phyloP scores from a whole-genome alignment of 37 sponge, comb jelly and placozoan genomes.

The Hexactinellida sp. region DNA sequence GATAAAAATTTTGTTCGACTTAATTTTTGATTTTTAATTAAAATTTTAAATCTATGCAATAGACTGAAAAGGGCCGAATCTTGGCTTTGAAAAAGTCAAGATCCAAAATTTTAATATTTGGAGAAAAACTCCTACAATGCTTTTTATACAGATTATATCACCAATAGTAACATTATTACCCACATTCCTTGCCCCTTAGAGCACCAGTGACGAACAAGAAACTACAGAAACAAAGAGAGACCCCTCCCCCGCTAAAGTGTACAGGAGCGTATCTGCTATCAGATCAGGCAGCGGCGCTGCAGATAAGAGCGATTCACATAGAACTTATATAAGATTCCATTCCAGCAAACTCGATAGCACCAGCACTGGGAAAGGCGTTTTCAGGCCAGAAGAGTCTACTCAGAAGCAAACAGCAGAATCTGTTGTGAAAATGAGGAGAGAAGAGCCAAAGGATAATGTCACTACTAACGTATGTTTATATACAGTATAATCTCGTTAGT shows the following conservation, averaged over 20 bases:
- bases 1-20: too few relatives aligned
- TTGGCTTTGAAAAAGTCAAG: too few relatives aligned
- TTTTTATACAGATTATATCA: too few relatives aligned
- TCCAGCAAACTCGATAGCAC: background rate
- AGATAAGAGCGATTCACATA: background rate
- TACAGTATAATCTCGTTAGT: too few relatives aligned
- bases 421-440: background rate
- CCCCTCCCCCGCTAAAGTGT: background rate
- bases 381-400: background rate
- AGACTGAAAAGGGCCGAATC: too few relatives aligned
- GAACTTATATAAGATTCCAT: background rate
- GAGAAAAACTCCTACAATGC: too few relatives aligned
- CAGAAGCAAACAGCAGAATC: background rate
- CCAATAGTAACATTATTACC: too few relatives aligned
- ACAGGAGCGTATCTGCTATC: background rate
- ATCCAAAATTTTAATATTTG: too few relatives aligned
- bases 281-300: background rate
- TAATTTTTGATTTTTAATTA: too few relatives aligned
- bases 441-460: background rate
- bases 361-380: background rate
- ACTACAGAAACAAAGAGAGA: background rate
- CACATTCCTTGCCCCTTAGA: too few relatives aligned
- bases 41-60: too few relatives aligned
- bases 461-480: background rate
- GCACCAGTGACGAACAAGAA: background rate